Evolutionary conservation across 2,888 invertebrate species (phyloP).

Genomic region (Eilema griseolum): DNA sequence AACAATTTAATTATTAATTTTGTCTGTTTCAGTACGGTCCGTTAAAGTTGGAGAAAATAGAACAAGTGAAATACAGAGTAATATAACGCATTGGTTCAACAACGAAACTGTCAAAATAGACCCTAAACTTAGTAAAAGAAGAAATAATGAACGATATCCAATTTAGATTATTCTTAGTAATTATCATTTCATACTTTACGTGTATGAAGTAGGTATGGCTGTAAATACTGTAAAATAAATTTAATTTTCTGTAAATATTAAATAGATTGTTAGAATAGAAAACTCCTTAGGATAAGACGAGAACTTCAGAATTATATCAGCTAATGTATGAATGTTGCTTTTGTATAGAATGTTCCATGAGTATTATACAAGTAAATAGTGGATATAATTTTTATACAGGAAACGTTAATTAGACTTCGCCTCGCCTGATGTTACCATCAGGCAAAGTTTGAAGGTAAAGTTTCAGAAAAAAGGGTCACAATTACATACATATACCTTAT

Average conservation of each 20-base stretch:
- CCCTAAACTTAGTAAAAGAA: neutral
- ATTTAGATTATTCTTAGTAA: constrained; percentile 9
- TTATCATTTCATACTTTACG: neutral
- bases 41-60: neutral
- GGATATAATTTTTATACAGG: no score
- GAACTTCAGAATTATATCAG: neutral
- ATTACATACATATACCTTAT: no score
- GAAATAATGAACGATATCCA: constrained; percentile 1
- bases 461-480: no score
- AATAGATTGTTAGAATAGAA: neutral
- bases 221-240: neutral
- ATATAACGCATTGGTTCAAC: neutral
- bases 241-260: neutral
- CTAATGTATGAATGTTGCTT: neutral
- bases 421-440: no score
- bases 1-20: neutral
- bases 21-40: constrained; percentile 16
- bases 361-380: no score
- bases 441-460: no score
- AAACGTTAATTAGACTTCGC: no score
- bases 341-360: no score
- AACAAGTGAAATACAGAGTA: neutral
- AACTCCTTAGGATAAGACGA: neutral
- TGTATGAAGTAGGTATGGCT: neutral
- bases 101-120: neutral